Evolutionary conservation across 2,113 vertebrate genomes (phyloP), one percentile per base, ranked within the genome.

Genomic region (Catagonus wagneri): DNA sequence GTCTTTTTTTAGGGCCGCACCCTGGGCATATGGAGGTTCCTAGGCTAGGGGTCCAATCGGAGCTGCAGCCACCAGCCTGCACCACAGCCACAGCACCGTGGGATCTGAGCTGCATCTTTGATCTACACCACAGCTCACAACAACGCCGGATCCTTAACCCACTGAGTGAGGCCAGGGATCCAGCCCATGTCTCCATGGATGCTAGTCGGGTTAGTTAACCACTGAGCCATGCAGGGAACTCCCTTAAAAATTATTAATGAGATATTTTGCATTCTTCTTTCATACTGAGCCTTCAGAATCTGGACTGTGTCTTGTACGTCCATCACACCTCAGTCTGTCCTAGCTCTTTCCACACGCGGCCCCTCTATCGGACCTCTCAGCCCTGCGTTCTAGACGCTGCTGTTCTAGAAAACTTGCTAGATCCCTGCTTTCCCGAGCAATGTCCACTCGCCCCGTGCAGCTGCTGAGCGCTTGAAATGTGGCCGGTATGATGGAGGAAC

Each of bases 381-480:
- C 32, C 44, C 27, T 25, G n/a, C 34, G 65, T 61, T 79, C 36
- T 83, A 79, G 84, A 78, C 78, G n/a, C 1, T 52, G 36, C 23
- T 66, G 65, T 60, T 89, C 84, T 60, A 34, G 16, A n/a, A 60
- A 83, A 50, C 56, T 84, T 83, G n/a, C 29, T 66, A 32, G 7
- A 3, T 60, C 2, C 29, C 50, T 79, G 79, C 79, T 79, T 3
- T 65, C 34, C 85, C 89, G 17, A 89, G 66, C 52, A 7, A 19
- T 50, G 36, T 22, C 36, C 17, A 32, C 52, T 50, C 69, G n/a
- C 52, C 56, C 54, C 23, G 4, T 3, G 32, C 72, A n/a, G 27
- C 36, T 72, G 7, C 1, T 50, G 65, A 96, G 56, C 63, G 12
- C 63, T 90, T 93, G 54, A 95, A 92, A 79, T 88, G 65, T 79